A percentile compares a stretch with the other conserved stretches of the same genome.
Evolutionary conservation across 2,797 vertebrate genomes (phyloP).

Genomic region (Typhlichthys subterraneus): DNA sequence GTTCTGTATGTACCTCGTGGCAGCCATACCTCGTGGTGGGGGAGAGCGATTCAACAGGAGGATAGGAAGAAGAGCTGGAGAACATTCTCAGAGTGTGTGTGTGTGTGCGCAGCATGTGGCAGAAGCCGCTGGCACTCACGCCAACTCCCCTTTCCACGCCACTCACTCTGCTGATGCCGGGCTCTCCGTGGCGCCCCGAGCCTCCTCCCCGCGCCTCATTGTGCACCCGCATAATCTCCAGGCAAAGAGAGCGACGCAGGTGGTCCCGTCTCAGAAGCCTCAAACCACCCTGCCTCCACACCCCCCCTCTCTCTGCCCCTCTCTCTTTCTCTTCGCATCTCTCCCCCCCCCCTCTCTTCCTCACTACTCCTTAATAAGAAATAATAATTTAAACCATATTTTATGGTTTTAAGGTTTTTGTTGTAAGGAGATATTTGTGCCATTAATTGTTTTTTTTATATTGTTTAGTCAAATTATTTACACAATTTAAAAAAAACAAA

Average conservation of each 20-base stretch:
- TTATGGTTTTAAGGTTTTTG: too few species aligned
- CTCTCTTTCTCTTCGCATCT: constrained; percentile 48
- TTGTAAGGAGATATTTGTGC: too few species aligned
- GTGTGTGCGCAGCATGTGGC: constrained; percentile 67
- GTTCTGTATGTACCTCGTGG: background rate
- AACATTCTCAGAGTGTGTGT: constrained; percentile 3
- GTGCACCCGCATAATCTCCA: constrained; percentile 76
- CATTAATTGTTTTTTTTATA: too few species aligned
- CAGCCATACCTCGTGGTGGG: constrained; percentile 1
- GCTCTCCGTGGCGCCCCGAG: constrained; percentile 28
- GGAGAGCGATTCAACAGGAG: background rate
- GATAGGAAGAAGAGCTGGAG: constrained; percentile 18
- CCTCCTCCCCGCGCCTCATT: constrained; percentile 70
- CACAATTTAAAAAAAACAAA: constrained; percentile 56
- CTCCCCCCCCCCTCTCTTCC: constrained; percentile 57
- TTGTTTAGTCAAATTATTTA: too few species aligned
- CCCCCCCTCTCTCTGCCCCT: constrained; percentile 40
- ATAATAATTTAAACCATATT: too few species aligned
- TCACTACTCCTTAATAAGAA: constrained; percentile 48
- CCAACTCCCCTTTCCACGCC: constrained; percentile 82
- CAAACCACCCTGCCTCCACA: constrained; percentile 37
- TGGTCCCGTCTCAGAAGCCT: constrained; percentile 69
- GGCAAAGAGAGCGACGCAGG: constrained; percentile 75
- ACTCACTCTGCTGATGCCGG: constrained; percentile 73
- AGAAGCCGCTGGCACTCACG: constrained; percentile 80